Base-by-base conservation (phyloP, 2,113 vertebrate genomes). In the Orycteropus afer region DNA sequence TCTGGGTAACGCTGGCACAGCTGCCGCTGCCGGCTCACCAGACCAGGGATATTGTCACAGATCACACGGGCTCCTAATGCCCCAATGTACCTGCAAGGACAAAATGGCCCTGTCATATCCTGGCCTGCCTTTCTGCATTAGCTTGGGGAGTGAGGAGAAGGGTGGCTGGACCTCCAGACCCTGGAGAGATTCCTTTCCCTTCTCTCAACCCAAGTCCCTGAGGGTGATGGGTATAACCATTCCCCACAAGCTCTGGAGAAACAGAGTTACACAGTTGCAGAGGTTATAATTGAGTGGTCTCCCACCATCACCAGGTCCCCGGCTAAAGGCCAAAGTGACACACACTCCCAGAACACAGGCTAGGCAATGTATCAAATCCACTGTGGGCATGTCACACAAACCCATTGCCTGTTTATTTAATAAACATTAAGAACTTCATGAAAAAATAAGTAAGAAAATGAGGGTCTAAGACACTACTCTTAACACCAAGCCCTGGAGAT, bases 11-110 rank as follows among this genome's bases (percentile, higher is more conserved):
- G 98, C 98, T 99, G 99, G 98, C 99, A 99, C 92, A 99, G 98
- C 94, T 99, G 99, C 59, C 99, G 98, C 98, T 99, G 99, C 98
- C 99, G 99, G 97, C 99, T 99, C 96, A 99, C 99, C 98, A 99
- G 97, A 32, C 99, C 99, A 0, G 99, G 99, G 97, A 99, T 99
- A 97, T 99, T 99, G 78, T 99, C 99, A 32, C 99, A 99, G 98
- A 99, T 99, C 94, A 99, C 99, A 69, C 99, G 99, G 0, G 99
- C 99, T 1, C 99, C 99, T 80, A 99, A 98, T 0, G 99, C 99
- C 74, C 99, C 99, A 3, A 99, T 99, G 97, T 99, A 99, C 99
- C 99, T 99, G 97, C 34, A 92, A 69, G 51, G 91, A 61, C 45
- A 84, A 96, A 47, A 95, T 25, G 83, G 61, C 27, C 95, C 90